Percentiles rank a stretch among this genome's conserved stretches.
Evolutionary conservation across 2,113 vertebrate species (phyloP).

Genomic region (Pimephales promelas): DNA sequence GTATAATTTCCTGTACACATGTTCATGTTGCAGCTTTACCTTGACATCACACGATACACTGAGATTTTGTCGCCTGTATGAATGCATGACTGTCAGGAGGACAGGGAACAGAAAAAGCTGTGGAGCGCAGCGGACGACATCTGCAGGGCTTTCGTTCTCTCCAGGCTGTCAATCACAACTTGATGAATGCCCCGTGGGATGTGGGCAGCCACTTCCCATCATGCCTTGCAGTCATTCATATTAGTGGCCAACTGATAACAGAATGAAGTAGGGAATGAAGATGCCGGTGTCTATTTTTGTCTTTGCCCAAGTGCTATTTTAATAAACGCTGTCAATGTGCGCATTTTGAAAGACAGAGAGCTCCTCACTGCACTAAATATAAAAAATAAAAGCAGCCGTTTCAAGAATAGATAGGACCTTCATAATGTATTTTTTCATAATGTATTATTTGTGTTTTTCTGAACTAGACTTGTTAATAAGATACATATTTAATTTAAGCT

Average conservation of each 20-base stretch:
- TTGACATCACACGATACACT: neutral
- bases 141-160: neutral
- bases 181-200: neutral
- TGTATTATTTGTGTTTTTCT: neutral
- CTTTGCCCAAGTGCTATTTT: slow-evolving; percentile 27
- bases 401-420: neutral
- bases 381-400: neutral
- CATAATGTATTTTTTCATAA: neutral
- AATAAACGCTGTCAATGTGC: neutral
- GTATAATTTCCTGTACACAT: neutral
- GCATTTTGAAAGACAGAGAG: neutral
- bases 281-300: slow-evolving; percentile 37
- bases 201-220: slow-evolving; percentile 17
- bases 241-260: slow-evolving; percentile 17
- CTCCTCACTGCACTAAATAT: neutral
- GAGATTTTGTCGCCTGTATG: neutral
- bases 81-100: neutral
- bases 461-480: neutral
- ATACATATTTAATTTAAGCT: neutral
- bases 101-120: neutral
- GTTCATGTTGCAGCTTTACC: neutral
- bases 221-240: slow-evolving; percentile 25
- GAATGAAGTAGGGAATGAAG: slow-evolving; percentile 15
- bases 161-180: slow-evolving; percentile 21
- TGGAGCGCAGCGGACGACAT: neutral